Percentiles rank a stretch among this genome's conserved stretches.
phyloP scores from a whole-genome alignment of 2,113 vertebrate species.

The Asarcornis scutulata region DNA sequence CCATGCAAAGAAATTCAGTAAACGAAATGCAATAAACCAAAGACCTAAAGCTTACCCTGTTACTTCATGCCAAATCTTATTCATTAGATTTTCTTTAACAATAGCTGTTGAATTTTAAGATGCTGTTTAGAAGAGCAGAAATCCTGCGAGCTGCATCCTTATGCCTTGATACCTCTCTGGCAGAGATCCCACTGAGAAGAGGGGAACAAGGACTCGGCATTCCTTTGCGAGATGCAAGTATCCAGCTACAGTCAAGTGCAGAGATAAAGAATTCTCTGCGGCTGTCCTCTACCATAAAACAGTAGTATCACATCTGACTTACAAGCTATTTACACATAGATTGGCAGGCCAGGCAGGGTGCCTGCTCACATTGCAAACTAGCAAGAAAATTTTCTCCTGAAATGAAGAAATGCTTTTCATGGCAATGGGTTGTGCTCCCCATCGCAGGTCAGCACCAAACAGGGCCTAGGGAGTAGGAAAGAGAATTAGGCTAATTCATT shows the following conservation, averaged over 20 bases:
- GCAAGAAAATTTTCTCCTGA: neutral
- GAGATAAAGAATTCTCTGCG: neutral
- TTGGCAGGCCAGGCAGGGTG: neutral
- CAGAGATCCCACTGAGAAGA: neutral
- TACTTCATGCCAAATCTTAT: neutral
- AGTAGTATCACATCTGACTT: neutral
- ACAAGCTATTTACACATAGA: neutral
- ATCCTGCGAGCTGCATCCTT: neutral
- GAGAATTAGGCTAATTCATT: neutral
- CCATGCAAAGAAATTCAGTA: constrained; percentile 9
- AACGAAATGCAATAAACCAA: constrained; percentile 30
- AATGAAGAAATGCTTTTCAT: neutral
- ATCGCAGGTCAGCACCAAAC: neutral
- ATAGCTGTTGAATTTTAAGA: constrained; percentile 12
- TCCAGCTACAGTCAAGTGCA: neutral
- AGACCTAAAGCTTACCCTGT: neutral
- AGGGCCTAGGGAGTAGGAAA: neutral
- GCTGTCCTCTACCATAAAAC: neutral
- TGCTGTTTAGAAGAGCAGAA: constrained; percentile 18
- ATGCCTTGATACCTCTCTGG: neutral
- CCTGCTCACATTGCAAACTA: neutral
- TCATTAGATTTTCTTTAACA: constrained; percentile 26
- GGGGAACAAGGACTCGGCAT: neutral
- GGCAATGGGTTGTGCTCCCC: neutral
- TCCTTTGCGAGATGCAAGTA: neutral